Percentiles rank a stretch among this genome's conserved stretches.
These are phyloP conservation scores for Dendropsophus ebraccatus DNA, from an alignment of 2,113 vertebrate species.

Conservation along the genomic window DNA sequence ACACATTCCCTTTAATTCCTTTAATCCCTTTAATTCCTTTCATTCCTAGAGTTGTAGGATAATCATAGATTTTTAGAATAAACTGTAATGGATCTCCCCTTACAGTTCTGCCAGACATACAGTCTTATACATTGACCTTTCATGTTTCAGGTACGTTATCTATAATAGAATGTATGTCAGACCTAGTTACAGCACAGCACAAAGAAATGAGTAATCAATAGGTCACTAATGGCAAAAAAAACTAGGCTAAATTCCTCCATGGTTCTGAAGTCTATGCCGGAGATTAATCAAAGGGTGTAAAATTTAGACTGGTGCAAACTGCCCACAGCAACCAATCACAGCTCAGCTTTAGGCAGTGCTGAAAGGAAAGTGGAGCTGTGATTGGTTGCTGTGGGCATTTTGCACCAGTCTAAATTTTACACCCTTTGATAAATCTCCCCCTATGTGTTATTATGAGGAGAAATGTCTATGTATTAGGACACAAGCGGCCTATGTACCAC, in stretches of 20 bases:
- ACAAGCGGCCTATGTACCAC: background rate
- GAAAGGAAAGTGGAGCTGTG: too few relatives aligned
- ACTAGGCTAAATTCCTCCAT: background rate
- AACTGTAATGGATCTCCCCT: background rate
- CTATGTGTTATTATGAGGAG: background rate
- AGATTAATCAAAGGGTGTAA: too few relatives aligned
- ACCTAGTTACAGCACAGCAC: background rate
- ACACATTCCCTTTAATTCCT: too few relatives aligned
- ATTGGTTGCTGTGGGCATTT: too few relatives aligned
- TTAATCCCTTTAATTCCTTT: too few relatives aligned
- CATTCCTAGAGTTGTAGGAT: too few relatives aligned
- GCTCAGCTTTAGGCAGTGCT: too few relatives aligned
- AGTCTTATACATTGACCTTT: background rate
- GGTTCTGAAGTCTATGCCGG: background rate
- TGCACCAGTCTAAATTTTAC: too few relatives aligned
- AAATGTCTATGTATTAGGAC: background rate
- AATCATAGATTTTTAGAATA: background rate
- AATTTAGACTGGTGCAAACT: too few relatives aligned
- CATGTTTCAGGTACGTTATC: background rate
- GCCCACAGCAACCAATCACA: too few relatives aligned
- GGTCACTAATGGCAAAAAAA: conserved; percentile 1
- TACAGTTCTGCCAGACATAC: background rate
- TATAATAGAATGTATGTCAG: background rate
- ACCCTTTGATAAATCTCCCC: too few relatives aligned
- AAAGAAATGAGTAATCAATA: conserved; percentile 31